These are phyloP conservation scores for Hylia prasina DNA, from an alignment of 2,113 vertebrate species.

Conservation along the genomic window DNA sequence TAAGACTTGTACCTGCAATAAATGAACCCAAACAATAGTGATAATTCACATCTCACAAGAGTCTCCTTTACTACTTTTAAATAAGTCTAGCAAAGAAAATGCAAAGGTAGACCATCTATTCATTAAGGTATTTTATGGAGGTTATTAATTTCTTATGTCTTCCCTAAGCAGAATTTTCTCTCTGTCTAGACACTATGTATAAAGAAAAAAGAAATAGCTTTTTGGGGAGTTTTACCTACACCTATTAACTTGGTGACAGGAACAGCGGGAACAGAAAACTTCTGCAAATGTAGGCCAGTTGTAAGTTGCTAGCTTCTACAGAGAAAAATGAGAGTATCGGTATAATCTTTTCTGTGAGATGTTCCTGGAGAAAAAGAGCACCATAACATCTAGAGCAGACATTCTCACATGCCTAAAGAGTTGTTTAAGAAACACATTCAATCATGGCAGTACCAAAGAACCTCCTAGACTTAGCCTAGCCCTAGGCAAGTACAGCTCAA, in stretches of 20 bases:
- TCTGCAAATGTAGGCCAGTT: background rate
- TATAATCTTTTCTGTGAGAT: background rate
- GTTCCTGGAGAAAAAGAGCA: background rate
- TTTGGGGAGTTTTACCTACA: background rate
- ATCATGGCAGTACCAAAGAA: background rate
- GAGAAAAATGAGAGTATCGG: background rate
- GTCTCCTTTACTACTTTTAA: background rate
- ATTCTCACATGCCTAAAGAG: background rate
- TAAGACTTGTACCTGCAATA: background rate
- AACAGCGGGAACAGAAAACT: background rate
- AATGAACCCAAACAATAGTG: background rate
- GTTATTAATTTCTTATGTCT: background rate
- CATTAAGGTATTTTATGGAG: background rate
- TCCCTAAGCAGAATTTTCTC: background rate
- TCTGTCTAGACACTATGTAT: background rate
- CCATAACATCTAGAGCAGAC: background rate
- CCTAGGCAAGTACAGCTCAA: background rate
- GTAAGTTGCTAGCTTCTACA: background rate
- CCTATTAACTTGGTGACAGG: background rate
- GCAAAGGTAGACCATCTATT: background rate
- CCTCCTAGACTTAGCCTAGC: background rate
- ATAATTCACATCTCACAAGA: background rate
- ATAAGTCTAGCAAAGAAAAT: background rate
- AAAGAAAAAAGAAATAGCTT: background rate
- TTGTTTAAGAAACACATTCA: background rate